Conservation (phyloP, 2,113 vertebrate genomes). For the Alectura lathami region DNA sequence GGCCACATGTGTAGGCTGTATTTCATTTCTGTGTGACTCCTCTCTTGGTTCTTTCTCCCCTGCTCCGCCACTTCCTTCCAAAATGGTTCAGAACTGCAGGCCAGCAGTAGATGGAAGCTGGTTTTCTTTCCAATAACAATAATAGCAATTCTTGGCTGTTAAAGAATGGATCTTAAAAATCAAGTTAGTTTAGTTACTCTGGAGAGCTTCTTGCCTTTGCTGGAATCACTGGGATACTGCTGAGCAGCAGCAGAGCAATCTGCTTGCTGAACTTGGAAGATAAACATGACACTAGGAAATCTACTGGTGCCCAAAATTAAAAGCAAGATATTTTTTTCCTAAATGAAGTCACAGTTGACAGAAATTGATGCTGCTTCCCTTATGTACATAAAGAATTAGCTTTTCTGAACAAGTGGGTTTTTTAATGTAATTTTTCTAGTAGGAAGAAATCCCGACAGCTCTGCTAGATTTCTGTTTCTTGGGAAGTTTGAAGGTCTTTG, state of each 20-base stretch:
- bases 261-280: background rate
- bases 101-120: background rate
- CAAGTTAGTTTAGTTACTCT: background rate
- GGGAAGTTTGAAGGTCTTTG: background rate
- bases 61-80: background rate
- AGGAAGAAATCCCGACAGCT: background rate
- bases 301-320: background rate
- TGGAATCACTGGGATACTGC: background rate
- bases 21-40: background rate
- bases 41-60: background rate
- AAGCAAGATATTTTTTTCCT: background rate
- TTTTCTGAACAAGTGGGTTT: background rate
- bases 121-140: background rate
- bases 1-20: background rate
- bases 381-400: background rate
- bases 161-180: background rate
- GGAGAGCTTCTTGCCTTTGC: background rate
- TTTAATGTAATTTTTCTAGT: background rate
- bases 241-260: background rate
- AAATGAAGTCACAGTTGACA: background rate
- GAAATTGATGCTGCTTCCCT: background rate
- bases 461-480: background rate
- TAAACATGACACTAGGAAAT: background rate
- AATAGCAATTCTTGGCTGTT: background rate
- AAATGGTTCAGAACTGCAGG: background rate